phyloP scores from a whole-genome alignment of 2,113 vertebrate species.

The Anarhynchus alexandrinus region DNA sequence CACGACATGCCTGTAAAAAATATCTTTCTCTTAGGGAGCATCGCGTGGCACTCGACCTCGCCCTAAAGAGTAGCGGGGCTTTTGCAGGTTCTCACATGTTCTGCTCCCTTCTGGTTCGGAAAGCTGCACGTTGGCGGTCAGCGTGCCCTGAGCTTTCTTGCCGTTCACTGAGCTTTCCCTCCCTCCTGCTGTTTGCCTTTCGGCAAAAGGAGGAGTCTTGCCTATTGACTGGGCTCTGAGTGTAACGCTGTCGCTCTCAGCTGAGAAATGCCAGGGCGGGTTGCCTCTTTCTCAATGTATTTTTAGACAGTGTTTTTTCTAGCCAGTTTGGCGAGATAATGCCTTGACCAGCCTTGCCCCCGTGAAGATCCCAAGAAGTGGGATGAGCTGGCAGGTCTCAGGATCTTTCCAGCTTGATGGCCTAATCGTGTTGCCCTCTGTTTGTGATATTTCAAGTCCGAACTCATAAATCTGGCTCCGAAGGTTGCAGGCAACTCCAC shows the following conservation, averaged over 20 bases:
- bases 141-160: background rate
- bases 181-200: background rate
- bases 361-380: background rate
- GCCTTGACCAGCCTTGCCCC: background rate
- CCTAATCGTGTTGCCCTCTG: background rate
- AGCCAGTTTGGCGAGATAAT: background rate
- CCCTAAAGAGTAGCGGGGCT: background rate
- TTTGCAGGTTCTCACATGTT: background rate
- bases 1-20: background rate
- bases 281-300: background rate
- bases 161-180: background rate
- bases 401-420: background rate
- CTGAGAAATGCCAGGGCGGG: background rate
- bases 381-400: background rate
- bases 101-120: background rate
- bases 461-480: background rate
- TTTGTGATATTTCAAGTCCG: background rate
- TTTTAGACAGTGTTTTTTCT: background rate
- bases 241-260: fast-evolving
- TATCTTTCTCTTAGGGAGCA: background rate
- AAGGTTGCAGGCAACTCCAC: background rate
- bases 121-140: fast-evolving
- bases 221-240: background rate
- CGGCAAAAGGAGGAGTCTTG: background rate
- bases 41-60: fast-evolving